Base-by-base conservation (phyloP, 1,140 invertebrate species). In the Solenopsis invicta region DNA sequence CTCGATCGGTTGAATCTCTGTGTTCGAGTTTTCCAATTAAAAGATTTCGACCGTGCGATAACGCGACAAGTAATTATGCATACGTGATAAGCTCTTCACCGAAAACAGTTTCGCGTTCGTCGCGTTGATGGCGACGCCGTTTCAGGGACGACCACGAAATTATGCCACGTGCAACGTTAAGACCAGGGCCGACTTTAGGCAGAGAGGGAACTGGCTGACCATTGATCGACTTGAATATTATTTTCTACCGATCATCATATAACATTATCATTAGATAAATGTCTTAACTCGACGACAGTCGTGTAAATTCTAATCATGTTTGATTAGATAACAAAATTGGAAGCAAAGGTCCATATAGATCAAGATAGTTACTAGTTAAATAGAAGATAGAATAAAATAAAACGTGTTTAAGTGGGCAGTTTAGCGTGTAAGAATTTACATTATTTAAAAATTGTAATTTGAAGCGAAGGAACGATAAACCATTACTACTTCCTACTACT, bases 131-230 rank as follows among this genome's bases (percentile, higher is more conserved):
- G 78, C 77, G 34, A 81, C 50, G 50, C 24, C 21, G 52, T 59
- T 80, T 82, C 80, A 82, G 80, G 80, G 67, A 72, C 78, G 16
- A 59, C 50, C 77, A 80, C 48, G 37, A 82, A 82, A 74, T 82
- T 24, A 34, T 74, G 80, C 67, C 67, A 82, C 67, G 80, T 71
- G 52, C 52, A 74, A 74, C 41, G n/a, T 37, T 18, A n/a, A 71
- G 37, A 37, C n/a, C 80, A 72, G 37, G 18, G 80, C 12, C 67
- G 67, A 50, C 18, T 21, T 82, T 82, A 74, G 24, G 12, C 52
- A 45, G 13, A 13, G 12, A 82, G 24, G 1, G 34, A 59, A 48
- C 52, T 45, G 37, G 9, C 16, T 52, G 9, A 21, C 59, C 0
- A 21, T 21, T 8, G 13, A 18, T 45, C 16, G 12, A 12, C 3